These are phyloP conservation scores for Apogon hyalosoma DNA, from an alignment of 2,797 vertebrate species.

Conservation along the genomic window DNA sequence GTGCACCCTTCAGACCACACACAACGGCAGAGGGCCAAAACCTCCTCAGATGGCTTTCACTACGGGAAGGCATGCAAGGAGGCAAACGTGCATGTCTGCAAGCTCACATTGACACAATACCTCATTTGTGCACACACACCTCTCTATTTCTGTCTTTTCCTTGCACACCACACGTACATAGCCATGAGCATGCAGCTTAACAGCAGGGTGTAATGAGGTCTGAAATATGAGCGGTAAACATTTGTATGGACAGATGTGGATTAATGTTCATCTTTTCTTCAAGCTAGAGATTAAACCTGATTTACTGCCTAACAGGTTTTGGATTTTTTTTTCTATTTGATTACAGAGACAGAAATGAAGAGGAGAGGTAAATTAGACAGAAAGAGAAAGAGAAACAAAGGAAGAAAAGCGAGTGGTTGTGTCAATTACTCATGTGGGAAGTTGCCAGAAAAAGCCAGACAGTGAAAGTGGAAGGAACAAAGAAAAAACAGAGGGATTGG, in stretches of 20 bases:
- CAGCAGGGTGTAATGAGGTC: slow-evolving; percentile 65
- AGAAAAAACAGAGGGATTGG: slow-evolving; percentile 56
- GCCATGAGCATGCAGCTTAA: slow-evolving; percentile 60
- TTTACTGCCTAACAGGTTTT: slow-evolving; percentile 84
- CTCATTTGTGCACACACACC: slow-evolving; percentile 17
- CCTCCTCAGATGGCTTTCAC: slow-evolving; percentile 42
- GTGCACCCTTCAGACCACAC: slow-evolving; percentile 44
- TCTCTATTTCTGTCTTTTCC: slow-evolving; percentile 19
- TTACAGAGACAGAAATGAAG: slow-evolving; percentile 66
- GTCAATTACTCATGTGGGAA: slow-evolving; percentile 59
- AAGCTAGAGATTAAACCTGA: slow-evolving; percentile 85
- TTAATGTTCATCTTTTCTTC: slow-evolving; percentile 88
- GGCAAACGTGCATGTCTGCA: slow-evolving; percentile 26
- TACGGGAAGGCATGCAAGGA: slow-evolving; percentile 28
- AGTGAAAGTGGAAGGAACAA: slow-evolving; percentile 72
- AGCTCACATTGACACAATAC: slow-evolving; percentile 26
- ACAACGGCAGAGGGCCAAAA: slow-evolving; percentile 53
- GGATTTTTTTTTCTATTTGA: slow-evolving; percentile 68
- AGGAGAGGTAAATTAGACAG: slow-evolving; percentile 41
- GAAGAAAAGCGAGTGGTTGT: slow-evolving; percentile 48
- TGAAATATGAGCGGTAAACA: slow-evolving; percentile 84
- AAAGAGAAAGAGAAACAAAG: slow-evolving; percentile 58
- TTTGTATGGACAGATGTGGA: slow-evolving; percentile 88
- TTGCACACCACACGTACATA: slow-evolving; percentile 34
- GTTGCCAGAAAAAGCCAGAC: slow-evolving; percentile 71